These are phyloP conservation scores for Hyppa rectilinea DNA, from an alignment of 2,888 invertebrate species.

Conservation along the genomic window DNA sequence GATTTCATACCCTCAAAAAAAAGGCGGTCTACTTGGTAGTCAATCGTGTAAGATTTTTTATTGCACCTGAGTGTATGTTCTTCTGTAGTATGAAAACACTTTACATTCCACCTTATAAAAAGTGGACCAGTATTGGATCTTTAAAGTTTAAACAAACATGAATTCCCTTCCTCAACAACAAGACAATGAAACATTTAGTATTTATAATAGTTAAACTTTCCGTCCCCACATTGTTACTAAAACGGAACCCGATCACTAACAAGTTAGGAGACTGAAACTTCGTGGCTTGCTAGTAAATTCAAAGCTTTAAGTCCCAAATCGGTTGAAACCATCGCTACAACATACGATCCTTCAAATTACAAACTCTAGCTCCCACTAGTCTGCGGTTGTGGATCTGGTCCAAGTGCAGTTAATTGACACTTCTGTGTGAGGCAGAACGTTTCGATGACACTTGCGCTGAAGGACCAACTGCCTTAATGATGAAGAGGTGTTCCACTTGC, in stretches of 20 bases:
- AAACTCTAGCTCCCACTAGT: not conserved
- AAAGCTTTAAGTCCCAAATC: not conserved
- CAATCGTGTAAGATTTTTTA: no score
- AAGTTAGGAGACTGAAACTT: not conserved
- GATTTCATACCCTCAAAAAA: no score
- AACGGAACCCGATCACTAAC: not conserved
- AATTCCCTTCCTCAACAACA: not conserved
- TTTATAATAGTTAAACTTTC: not conserved
- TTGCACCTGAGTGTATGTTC: not conserved
- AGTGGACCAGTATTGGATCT: not conserved
- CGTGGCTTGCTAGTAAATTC: no score
- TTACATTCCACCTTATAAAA: not conserved
- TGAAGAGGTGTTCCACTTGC: constrained; percentile 1
- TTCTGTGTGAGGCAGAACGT: constrained; percentile 3
- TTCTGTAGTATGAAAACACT: not conserved
- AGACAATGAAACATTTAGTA: not conserved
- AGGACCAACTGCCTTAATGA: constrained; percentile 23
- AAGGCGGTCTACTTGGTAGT: no score
- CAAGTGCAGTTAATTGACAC: constrained; percentile 22
- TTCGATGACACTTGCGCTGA: constrained; percentile 18
- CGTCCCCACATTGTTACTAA: not conserved
- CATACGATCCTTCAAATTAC: constrained; percentile 9
- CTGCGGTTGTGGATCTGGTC: not conserved
- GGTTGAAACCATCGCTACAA: not conserved
- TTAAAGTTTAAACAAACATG: not conserved